These are phyloP conservation scores for Neuroscelio doddi DNA, from an alignment of 2,888 invertebrate genomes.

Conservation along the genomic window DNA sequence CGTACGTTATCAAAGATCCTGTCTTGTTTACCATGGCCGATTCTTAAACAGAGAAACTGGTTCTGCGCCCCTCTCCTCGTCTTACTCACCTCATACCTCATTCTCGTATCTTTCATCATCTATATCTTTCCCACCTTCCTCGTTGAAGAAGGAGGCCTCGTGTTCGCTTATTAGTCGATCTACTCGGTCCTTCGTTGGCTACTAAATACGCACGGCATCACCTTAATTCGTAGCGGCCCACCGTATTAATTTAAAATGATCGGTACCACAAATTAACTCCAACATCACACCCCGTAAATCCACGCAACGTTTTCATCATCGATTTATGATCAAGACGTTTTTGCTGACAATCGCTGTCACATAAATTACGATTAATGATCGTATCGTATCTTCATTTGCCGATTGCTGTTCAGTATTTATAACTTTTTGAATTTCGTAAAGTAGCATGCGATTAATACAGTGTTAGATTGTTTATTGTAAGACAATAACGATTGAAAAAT, in stretches of 20 bases:
- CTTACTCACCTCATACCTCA: conserved; percentile 16
- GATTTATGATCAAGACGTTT: conserved; percentile 21
- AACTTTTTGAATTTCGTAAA: too few relatives aligned
- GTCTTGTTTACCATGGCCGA: conserved; percentile 41
- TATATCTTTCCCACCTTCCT: conserved; percentile 17
- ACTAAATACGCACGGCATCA: conserved; percentile 14
- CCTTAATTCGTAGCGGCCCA: conserved; percentile 25
- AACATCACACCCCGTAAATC: conserved; percentile 46
- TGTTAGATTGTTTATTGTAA: too few relatives aligned
- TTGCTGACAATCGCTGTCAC: background rate
- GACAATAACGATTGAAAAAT: too few relatives aligned
- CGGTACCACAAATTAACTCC: conserved; percentile 12
- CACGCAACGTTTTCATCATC: conserved; percentile 18
- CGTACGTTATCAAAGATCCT: conserved; percentile 45
- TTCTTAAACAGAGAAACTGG: conserved; percentile 32
- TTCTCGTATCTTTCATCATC: conserved; percentile 18
- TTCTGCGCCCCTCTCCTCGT: conserved; percentile 18
- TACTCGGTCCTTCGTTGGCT: conserved; percentile 16
- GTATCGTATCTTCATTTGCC: too few relatives aligned
- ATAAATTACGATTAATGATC: too few relatives aligned
- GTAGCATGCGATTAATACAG: too few relatives aligned
- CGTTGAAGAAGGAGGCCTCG: conserved; percentile 8
- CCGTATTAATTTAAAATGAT: conserved; percentile 28
- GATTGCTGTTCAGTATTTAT: too few relatives aligned
- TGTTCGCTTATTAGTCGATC: conserved; percentile 37